Evolutionary conservation across 2,113 vertebrate genomes (phyloP).

Genomic region (Bambusicola thoracicus): DNA sequence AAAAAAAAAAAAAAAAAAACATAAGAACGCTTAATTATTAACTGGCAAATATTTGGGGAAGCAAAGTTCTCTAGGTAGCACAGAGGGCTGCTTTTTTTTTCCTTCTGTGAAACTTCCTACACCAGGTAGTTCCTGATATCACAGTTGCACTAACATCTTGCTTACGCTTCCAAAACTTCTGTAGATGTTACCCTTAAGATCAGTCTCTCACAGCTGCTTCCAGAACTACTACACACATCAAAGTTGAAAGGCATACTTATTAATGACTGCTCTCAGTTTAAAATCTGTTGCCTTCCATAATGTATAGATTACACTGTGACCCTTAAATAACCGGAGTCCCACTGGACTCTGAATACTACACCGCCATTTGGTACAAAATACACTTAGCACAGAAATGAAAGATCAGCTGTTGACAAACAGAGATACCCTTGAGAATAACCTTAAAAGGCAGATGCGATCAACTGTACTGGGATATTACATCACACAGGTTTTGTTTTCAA

Average conservation of each 20-base stretch:
- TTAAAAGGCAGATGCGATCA: background rate
- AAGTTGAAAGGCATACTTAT: background rate
- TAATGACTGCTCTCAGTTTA: background rate
- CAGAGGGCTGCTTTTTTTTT: background rate
- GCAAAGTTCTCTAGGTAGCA: background rate
- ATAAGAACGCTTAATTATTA: background rate
- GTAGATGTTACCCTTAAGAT: background rate
- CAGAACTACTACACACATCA: background rate
- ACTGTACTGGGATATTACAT: background rate
- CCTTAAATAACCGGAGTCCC: background rate
- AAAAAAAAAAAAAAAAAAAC: background rate
- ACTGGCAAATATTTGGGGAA: background rate
- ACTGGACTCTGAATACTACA: background rate
- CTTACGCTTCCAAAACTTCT: background rate
- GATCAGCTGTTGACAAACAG: background rate
- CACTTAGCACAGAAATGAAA: conserved; percentile 5
- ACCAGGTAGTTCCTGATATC: background rate
- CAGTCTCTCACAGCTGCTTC: background rate
- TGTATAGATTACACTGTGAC: background rate
- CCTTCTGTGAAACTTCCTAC: background rate
- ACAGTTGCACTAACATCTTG: background rate
- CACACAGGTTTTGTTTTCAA: background rate
- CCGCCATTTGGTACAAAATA: background rate
- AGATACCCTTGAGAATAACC: background rate
- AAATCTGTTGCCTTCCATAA: background rate